Evolutionary conservation across 2,797 vertebrate genomes (phyloP).

Genomic region (Phalloptychus januarius): DNA sequence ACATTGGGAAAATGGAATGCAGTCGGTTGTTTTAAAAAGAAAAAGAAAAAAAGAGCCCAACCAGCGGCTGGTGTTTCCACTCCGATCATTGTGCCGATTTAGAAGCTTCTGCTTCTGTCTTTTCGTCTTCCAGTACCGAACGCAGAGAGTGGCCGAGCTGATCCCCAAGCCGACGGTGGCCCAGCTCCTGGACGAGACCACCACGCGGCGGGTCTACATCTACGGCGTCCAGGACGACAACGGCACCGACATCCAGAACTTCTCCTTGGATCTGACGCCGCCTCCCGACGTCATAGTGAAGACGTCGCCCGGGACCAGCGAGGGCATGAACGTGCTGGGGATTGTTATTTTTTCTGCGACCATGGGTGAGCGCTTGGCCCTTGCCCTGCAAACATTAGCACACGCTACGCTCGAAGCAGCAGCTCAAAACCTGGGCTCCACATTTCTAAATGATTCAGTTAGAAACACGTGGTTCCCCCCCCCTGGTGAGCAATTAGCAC

Average conservation of each 20-base stretch:
- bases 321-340: conserved; percentile 97
- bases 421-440: background rate
- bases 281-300: conserved; percentile 92
- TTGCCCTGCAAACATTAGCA: background rate
- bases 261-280: conserved; percentile 93
- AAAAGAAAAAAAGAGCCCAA: background rate
- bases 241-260: conserved; percentile 90
- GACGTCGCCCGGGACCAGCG: conserved; percentile 91
- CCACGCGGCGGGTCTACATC: conserved; percentile 85
- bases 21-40: background rate
- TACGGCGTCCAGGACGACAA: conserved; percentile 96
- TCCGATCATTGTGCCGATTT: conserved; percentile 1
- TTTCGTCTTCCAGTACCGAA: conserved; percentile 87
- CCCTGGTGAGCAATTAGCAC: background rate
- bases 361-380: conserved; percentile 85
- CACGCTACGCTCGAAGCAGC: background rate
- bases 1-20: background rate
- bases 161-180: conserved; percentile 81
- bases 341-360: conserved; percentile 98
- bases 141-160: conserved; percentile 87
- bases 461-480: background rate
- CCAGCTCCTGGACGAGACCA: conserved; percentile 79
- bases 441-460: background rate
- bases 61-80: background rate
- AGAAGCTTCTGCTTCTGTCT: conserved; percentile 1